phyloP scores from a whole-genome alignment of 2,888 invertebrate genomes.

The Amitus sp. region DNA sequence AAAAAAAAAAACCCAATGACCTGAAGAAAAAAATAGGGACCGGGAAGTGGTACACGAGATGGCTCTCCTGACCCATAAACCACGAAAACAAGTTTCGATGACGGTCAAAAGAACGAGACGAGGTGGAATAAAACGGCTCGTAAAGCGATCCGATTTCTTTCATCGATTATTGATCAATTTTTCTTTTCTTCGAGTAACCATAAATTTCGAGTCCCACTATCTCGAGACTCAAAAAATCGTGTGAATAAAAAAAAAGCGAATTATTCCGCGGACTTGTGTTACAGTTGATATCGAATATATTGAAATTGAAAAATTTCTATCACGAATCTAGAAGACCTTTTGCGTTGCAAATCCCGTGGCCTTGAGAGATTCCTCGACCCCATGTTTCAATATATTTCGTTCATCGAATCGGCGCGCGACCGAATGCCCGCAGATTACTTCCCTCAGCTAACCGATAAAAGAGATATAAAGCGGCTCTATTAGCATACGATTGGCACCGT shows the following conservation, averaged over 20 bases:
- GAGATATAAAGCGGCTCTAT: conserved; percentile 55
- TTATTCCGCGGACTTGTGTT: no score
- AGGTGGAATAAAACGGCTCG: conserved; percentile 27
- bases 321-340: no score
- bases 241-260: no score
- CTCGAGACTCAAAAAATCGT: no score
- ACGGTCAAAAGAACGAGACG: conserved; percentile 36
- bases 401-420: conserved; percentile 42
- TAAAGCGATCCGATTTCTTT: conserved; percentile 16
- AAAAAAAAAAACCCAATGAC: conserved; percentile 20
- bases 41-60: conserved; percentile 36
- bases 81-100: conserved; percentile 55
- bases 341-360: conserved; percentile 21
- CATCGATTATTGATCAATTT: not conserved
- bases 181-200: not conserved
- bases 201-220: no score
- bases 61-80: conserved; percentile 53
- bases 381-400: conserved; percentile 17
- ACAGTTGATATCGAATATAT: no score
- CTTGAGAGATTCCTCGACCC: conserved; percentile 20
- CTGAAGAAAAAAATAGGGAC: conserved; percentile 6
- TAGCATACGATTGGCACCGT: conserved; percentile 65
- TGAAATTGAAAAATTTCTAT: no score
- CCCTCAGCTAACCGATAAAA: conserved; percentile 46
- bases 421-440: conserved; percentile 43